Base-by-base conservation (phyloP, 2,113 vertebrate species). In the Callithrix jacchus region DNA sequence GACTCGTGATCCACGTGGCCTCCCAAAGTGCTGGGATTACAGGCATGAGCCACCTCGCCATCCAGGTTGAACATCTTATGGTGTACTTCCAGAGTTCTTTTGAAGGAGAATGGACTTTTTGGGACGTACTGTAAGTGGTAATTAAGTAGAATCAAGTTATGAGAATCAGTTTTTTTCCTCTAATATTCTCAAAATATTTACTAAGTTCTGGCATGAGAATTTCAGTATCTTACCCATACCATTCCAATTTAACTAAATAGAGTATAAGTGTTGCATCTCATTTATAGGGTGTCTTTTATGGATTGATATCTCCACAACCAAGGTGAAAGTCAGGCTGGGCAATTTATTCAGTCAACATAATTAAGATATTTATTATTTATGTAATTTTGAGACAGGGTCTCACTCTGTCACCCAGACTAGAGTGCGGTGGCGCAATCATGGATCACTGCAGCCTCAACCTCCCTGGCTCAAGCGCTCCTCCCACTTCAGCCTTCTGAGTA, bases 101-200 rank as follows among this genome's bases (percentile, higher is more conserved):
- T 16, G 42, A 71, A 84, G 42, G 80, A 79, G 13, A 96, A 42
- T 74, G 76, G 35, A 68, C 35, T 47, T 87, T 14, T 9, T 40
- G 79, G 66, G 25, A 8, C 32, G 17, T 37, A 9, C 76, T 73
- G 47, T 77, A 49, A 6, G 13, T n/a, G 12, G 40, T 89, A 93
- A 74, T 25, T 92, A 96, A 93, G 64, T 70, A 87, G 25, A 92
- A 73, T 74, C 49, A 90, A 66, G 95, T 90, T 71, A 87, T 70
- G 40, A 64, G 68, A 94, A 84, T 49, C 23, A 13, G 27, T 73
- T 87, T 37, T 40, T 87, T 80, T 64, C 42, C 37, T 88, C 73
- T 64, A 70, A 37, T 85, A 87, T 32, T 89, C 66, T 84, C 49
- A 82, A 94, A 93, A 80, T 87, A 90, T 52, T 80, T 85, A 70